Evolutionary conservation across 2,888 invertebrate species (phyloP), one percentile per base, ranked within the genome.

Genomic region (Nesidiocoris tenuis): DNA sequence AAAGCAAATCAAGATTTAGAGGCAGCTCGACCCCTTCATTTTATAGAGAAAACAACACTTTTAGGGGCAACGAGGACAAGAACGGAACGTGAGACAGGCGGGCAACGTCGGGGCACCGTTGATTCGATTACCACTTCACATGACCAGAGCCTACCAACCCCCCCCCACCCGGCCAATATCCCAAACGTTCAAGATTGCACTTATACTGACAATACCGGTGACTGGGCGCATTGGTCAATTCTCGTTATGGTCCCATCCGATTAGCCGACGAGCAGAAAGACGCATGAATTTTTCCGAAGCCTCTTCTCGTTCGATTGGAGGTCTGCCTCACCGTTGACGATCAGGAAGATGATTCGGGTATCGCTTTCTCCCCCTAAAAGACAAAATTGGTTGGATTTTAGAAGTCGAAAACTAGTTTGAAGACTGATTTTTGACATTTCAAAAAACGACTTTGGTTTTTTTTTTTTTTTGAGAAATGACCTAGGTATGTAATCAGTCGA

Each of bases 1-100:
- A 91, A 39, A 39, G 68, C 63, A 77, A 77, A 77, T 77, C 22
- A 67, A 77, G 77, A 77, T 77, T 61, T 77, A 77, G 56, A 23
- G 74, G 23, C 74, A 24, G 55, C 24, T 71, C 59, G 71, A 16
- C 71, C 71, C 76, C 23, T 61, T 21, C 67, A 68, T 77, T 77
- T 77, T 74, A 77, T 77, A 77, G 65, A 39, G 39, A 39, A 74
- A 77, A 74, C 77, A 74, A 65, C 77, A 68, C 74, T 63, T 74
- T 67, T 61, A 56, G 25, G 61, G 71, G 71, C 21, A 61, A 55
- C 12, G 17, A 54, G 67, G 54, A 22, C 19, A 22, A 54, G 55
- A 19, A 56, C 56, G 39, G n/a, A 55, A 67, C 67, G 56, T 55
- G 39, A 39, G 39, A 39, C 12, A 3, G 39, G 39, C 3, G 12